Base-by-base conservation (phyloP, 2,113 vertebrate genomes). In the Mugil cephalus region DNA sequence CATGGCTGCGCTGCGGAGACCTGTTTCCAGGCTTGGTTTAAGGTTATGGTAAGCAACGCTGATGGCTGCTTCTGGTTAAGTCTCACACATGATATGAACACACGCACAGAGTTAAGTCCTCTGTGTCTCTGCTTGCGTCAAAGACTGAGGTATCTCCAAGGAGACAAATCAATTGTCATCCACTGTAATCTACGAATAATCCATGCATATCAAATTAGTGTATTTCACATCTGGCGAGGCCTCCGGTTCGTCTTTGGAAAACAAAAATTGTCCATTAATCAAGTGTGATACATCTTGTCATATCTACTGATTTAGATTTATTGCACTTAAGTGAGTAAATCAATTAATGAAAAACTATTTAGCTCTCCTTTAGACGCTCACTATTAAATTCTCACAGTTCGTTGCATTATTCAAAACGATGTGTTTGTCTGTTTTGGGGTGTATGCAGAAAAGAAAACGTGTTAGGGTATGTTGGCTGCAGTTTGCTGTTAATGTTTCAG, bases 291-390 rank as follows among this genome's bases (percentile, higher is more conserved):
- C 8, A 52, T 47, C 40, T 64, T 15, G 15, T 52, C 38, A 52
- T 34, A 19, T 18, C 10, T 21, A 10, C 35, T 35, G 38, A 75
- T 70, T 58, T 40, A 35, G 24, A 51, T 58, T 62, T 62, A 78
- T 53, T 50, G 9, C 38, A 60, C 34, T 15, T 34, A 52, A 36
- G 46, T 18, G 47, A 35, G 10, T 36, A 63, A 75, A 53, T 50
- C 21, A 35, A 52, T 42, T 9, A 58, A 40, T 19, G 19, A 50
- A 67, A 62, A 30, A 30, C 24, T 30, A 15, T 45, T n/a, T 36
- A n/a, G 14, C 54, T 62, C 7, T 55, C 6, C 8, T 10, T 34
- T 7, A 15, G 46, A 14, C n/a, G 38, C 35, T 30, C 21, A 14
- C 21, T 38, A 53, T 39, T 51, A 24, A 36, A 56, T 60, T 11